Evolutionary conservation across 2,113 vertebrate species (phyloP), one percentile per base, ranked within the genome.

Genomic region (Phylloscopus whistleri): DNA sequence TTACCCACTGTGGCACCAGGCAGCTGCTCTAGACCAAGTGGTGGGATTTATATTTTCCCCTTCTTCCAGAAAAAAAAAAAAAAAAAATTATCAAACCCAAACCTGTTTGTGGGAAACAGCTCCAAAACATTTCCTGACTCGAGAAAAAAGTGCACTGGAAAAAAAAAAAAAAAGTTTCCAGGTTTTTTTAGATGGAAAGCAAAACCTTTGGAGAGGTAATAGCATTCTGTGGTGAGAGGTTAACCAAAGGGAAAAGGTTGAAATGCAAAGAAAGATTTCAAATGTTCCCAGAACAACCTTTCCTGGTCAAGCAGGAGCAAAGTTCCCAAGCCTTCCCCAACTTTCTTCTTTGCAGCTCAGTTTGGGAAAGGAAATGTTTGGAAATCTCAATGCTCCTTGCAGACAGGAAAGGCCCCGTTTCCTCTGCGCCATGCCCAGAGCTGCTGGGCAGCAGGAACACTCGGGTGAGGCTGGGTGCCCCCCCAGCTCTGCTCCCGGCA

Each of bases 321-420:
- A 79, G n/a, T 51, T 93, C 91, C 64, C 94, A 94, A 95, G 85
- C 82, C 75, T 95, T 89, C 67, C 83, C 48, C 41, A 86, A 46
- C 62, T 85, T 88, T 90, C 82, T 93, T 87, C 73, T 88, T 80
- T 88, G 70, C 90, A 76, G 66, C 59, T 41, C 53, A 6, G 63
- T 94, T 95, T 96, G 94, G 95, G 96, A 96, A 95, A 94, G 93
- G 95, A 95, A 95, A 85, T 24, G 69, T 67, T 77, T 78, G 70
- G 63, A 94, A 94, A 91, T 84, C 93, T 92, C 93, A 81, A 0
- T 13, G 3, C 84, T 92, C 68, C 93, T 91, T 43, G 58, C 76
- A 49, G 95, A 70, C 91, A 92, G 95, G 95, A 95, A 96, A 91
- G 88, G 91, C 86, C 37, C 56, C 3, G 3, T 86, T 96, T 96